Evolutionary conservation across 2,888 invertebrate genomes (phyloP).

Genomic region (Pachydiplax longipennis): DNA sequence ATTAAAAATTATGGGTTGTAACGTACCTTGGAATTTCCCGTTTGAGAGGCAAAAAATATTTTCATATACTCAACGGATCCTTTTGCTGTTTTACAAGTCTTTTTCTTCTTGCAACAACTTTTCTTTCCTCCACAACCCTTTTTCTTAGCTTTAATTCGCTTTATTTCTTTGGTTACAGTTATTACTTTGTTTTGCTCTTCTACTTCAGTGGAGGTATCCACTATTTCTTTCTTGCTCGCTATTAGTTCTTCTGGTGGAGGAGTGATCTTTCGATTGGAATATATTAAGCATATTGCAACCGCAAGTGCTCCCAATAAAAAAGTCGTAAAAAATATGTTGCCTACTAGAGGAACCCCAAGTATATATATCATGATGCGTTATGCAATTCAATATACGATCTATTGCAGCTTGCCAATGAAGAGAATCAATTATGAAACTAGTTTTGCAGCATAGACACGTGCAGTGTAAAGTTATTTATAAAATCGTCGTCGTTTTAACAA

Average conservation of each 20-base stretch:
- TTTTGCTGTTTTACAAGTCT: neutral
- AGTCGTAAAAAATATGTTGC: slow-evolving; percentile 14
- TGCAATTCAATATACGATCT: neutral
- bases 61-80: slow-evolving; percentile 8
- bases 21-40: slow-evolving; percentile 15
- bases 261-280: neutral
- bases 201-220: neutral
- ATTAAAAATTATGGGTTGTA: neutral
- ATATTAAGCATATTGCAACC: neutral
- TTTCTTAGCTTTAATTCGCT: slow-evolving; percentile 20
- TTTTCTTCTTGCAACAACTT: slow-evolving; percentile 17
- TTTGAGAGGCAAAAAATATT: slow-evolving; percentile 29
- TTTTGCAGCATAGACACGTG: neutral
- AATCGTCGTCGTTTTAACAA: neutral
- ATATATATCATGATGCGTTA: neutral
- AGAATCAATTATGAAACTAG: neutral
- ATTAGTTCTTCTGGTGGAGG: neutral
- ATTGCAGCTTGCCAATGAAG: neutral
- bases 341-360: slow-evolving; percentile 24
- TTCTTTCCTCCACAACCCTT: slow-evolving; percentile 19
- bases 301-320: neutral
- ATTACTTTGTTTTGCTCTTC: neutral
- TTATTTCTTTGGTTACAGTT: neutral
- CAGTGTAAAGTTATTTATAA: neutral
- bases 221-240: neutral